phyloP scores from a whole-genome alignment of 2,113 vertebrate species.

The Hippopotamus amphibius region DNA sequence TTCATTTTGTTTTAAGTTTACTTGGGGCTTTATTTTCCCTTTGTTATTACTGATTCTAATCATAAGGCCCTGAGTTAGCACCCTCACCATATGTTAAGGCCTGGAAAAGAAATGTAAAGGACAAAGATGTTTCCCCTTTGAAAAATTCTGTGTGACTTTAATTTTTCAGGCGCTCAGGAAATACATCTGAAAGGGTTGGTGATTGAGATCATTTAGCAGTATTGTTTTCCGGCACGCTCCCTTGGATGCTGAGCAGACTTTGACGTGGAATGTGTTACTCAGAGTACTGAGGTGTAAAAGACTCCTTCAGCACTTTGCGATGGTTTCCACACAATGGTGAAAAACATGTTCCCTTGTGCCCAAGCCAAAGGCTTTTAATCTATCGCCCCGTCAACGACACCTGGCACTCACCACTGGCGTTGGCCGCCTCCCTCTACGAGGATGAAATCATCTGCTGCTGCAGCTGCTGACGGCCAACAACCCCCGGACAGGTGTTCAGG shows the following conservation, averaged over 20 bases:
- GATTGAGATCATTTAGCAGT: conserved; percentile 67
- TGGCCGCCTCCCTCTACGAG: too few species aligned
- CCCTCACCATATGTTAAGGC: conserved; percentile 2
- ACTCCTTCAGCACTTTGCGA: neutral
- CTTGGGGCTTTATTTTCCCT: conserved; percentile 30
- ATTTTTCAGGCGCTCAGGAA: conserved; percentile 69
- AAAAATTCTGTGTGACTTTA: conserved; percentile 71
- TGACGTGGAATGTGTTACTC: neutral
- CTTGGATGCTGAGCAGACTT: neutral
- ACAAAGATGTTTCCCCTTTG: conserved; percentile 56
- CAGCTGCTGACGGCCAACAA: too few species aligned
- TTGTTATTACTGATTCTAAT: conserved; percentile 45
- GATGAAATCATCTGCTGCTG: too few species aligned
- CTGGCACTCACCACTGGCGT: too few species aligned
- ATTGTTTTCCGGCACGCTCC: neutral
- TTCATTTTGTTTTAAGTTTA: neutral
- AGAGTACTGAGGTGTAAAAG: conserved; percentile 25
- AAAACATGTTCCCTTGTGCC: neutral
- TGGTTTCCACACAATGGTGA: neutral
- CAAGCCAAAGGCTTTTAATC: conserved; percentile 30
- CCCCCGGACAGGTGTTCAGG: too few species aligned
- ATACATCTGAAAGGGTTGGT: conserved; percentile 63
- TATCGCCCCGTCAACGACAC: neutral
- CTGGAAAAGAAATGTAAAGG: conserved; percentile 56
- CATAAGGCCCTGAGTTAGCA: conserved; percentile 32